Base-by-base conservation (phyloP, 2,888 invertebrate species). In the Nemoura dubitans region DNA sequence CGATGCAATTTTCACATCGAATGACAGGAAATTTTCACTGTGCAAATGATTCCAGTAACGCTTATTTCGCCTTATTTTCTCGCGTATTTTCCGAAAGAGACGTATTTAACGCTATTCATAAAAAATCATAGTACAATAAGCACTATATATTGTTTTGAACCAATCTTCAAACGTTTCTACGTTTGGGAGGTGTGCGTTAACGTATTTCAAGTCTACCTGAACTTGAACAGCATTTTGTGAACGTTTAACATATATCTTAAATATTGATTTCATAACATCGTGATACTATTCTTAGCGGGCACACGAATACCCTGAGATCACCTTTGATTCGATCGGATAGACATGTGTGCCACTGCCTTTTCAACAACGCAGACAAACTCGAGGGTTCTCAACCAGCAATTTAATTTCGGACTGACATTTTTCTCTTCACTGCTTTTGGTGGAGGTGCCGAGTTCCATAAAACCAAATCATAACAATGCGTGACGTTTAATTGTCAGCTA, bases 181-280 rank as follows among this genome's bases (percentile, higher is more conserved):
- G n/a, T n/a, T n/a, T n/a, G n/a, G n/a, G n/a, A n/a, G n/a, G n/a
- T n/a, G n/a, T n/a, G n/a, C n/a, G n/a, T n/a, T 7, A 25, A 21
- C n/a, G 21, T 7, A 25, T 21, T 76, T 76, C 5, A 59, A 59
- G 14, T 3, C 36, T 10, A 21, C 59, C 59, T 59, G 59, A 59
- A 59, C 59, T 59, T 59, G 59, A 59, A 59, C 59, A 14, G 59
- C 59, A 59, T 21, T 59, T 59, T 59, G 59, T 59, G 36, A 36
- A 21, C 59, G 59, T 59, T 59, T 59, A 59, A 59, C 59, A 59
- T 59, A 59, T 59, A 59, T 59, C 59, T 59, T 59, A 59, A 59
- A 59, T 59, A 59, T 59, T 59, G 59, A 59, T 59, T 59, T 59
- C 59, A 59, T 59, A 59, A 59, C 3, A 59, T 59, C 59, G 59